Conservation (phyloP, 2,888 invertebrate genomes). For the Panorpa germanica region DNA sequence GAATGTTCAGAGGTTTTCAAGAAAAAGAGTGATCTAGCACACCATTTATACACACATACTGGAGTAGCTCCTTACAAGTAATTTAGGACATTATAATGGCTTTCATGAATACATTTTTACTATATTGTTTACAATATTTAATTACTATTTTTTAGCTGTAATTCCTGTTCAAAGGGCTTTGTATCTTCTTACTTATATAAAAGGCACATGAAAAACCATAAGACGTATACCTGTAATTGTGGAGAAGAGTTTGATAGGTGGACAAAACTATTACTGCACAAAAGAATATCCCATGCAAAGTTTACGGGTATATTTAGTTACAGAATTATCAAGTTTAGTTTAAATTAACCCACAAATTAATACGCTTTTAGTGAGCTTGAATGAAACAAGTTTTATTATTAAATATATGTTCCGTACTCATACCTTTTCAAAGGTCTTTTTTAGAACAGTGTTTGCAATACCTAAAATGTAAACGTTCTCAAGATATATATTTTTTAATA, state of each 20-base stretch:
- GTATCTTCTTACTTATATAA: slow-evolving; percentile 26
- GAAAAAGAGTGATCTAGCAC: slow-evolving; percentile 33
- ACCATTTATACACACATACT: slow-evolving; percentile 35
- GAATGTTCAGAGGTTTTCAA: slow-evolving; percentile 30
- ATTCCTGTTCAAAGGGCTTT: slow-evolving; percentile 30
- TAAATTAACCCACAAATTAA: too few species aligned
- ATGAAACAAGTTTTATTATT: too few species aligned
- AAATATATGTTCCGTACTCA: too few species aligned
- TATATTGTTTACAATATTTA: neutral
- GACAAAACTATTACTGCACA: slow-evolving; percentile 28
- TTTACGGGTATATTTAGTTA: too few species aligned
- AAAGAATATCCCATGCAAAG: slow-evolving; percentile 21
- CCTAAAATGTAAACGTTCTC: too few species aligned
- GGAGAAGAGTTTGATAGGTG: slow-evolving; percentile 27
- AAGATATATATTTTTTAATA: too few species aligned
- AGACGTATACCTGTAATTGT: slow-evolving; percentile 31
- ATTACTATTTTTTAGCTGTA: slow-evolving; percentile 25
- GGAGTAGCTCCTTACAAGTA: slow-evolving; percentile 20
- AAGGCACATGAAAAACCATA: slow-evolving; percentile 28
- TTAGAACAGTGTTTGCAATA: too few species aligned
- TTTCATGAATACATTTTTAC: too few species aligned
- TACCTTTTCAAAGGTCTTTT: too few species aligned
- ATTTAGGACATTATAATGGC: too few species aligned
- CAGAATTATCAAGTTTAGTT: too few species aligned
- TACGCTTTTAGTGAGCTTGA: too few species aligned